Evolutionary conservation across 1,140 invertebrate genomes (phyloP), one percentile per base, ranked within the genome.

Genomic region (Semibalanus balanoides): DNA sequence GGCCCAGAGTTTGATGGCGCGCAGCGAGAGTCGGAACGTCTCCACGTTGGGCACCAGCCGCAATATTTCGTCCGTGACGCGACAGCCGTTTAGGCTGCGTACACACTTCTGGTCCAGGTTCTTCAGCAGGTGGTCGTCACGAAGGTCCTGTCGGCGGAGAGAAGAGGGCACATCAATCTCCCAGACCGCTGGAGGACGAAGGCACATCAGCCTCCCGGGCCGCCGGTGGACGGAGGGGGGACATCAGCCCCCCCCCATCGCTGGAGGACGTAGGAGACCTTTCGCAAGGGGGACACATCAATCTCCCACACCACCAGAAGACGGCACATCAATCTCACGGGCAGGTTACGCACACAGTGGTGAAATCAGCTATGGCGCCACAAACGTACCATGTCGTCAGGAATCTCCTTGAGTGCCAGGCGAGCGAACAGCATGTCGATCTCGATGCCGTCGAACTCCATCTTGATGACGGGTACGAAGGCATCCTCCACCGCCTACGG

Each of bases 381-480:
- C n/a, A n/a, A n/a, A 40, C 25, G 7, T 70, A 70, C 69, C 69
- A 88, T 87, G 51, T 86, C 83, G 81, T 89, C 89, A 40, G 93
- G 91, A 83, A 99, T 95, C 85, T 96, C 93, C 83, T 97, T 97
- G 0, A 97, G 85, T 29, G 95, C 92, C 69, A 99, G 85, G 77
- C 94, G 88, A 0, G 97, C 96, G 86, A 99, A 99, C 74, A 99
- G 84, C 90, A 99, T 93, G 88, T 99, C 98, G 78, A 98, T 95
- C 87, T 98, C 97, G 80, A 99, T 98, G 30, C 94, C 95, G 87
- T 97, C 94, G 85, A 99, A 99, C 82, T 94, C 95, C 93, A 99
- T 96, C 87, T 99, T 99, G 75, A 99, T 98, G 3, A 99, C 95
- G 29, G 98, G 98, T 76, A 99, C 98, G 87, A 95, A 99, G 0